A percentile compares a stretch with the other conserved stretches of the same genome.
Conservation (phyloP, 2,888 invertebrate species). For the Heliconius ethilla region DNA sequence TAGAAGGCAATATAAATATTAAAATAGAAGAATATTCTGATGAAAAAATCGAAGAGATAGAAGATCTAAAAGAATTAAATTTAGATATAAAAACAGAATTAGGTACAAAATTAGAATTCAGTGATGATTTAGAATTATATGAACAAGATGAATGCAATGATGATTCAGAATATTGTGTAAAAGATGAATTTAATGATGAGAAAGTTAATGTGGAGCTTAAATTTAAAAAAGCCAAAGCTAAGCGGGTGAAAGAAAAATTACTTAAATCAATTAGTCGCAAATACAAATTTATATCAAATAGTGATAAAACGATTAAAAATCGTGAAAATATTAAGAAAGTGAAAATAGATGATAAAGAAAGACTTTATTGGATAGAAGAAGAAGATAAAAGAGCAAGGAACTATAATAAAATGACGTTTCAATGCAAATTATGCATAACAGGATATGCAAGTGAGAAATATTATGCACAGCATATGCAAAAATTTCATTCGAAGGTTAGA, state of each 20-base stretch:
- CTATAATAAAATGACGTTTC: slow-evolving; percentile 49
- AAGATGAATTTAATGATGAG: not conserved
- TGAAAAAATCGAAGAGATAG: slow-evolving; percentile 39
- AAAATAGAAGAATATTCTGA: slow-evolving; percentile 35
- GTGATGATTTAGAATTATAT: not conserved
- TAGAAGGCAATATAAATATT: not conserved
- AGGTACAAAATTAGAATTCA: slow-evolving; percentile 56
- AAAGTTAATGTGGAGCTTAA: not conserved
- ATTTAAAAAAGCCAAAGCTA: not conserved
- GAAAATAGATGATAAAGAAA: slow-evolving; percentile 55
- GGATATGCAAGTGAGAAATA: slow-evolving; percentile 49
- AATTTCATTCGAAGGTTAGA: slow-evolving; percentile 55
- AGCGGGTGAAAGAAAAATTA: not conserved
- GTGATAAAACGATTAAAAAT: not conserved
- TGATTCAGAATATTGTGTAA: not conserved
- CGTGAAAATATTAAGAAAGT: slow-evolving; percentile 13
- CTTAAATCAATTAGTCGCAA: slow-evolving; percentile 11
- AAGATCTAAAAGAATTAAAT: slow-evolving; percentile 10
- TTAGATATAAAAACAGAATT: slow-evolving; percentile 35
- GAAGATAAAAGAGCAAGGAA: slow-evolving; percentile 42
- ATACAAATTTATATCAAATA: slow-evolving; percentile 38
- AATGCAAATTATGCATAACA: slow-evolving; percentile 60
- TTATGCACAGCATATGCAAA: slow-evolving; percentile 52
- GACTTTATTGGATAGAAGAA: slow-evolving; percentile 47
- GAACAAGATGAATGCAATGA: slow-evolving; percentile 13